These are phyloP conservation scores for Neoscelio sp. DNA, from an alignment of 2,888 invertebrate species.

Conservation along the genomic window DNA sequence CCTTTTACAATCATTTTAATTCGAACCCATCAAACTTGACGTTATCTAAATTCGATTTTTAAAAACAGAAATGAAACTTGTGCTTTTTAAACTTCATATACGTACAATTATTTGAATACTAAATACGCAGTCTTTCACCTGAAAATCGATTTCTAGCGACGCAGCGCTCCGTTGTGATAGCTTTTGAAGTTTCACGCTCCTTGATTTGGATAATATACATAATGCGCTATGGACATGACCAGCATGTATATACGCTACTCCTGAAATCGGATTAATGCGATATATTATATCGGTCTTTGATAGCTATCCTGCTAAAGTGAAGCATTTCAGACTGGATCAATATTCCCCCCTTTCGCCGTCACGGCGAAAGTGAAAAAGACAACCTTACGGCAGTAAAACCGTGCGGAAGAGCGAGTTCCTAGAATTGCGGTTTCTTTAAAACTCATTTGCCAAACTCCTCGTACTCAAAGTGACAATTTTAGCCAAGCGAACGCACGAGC, in stretches of 20 bases:
- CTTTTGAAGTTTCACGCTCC: constrained; percentile 76
- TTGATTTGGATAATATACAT: constrained; percentile 76
- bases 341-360: constrained; percentile 36
- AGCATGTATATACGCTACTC: constrained; percentile 67
- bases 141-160: constrained; percentile 44
- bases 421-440: constrained; percentile 9
- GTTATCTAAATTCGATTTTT: neutral
- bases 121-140: constrained; percentile 31
- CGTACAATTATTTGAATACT: constrained; percentile 43
- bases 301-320: constrained; percentile 70
- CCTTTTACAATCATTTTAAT: constrained; percentile 21
- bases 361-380: constrained; percentile 35
- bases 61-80: constrained; percentile 5
- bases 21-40: neutral
- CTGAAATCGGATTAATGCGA: constrained; percentile 71
- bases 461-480: constrained; percentile 16
- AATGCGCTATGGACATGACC: constrained; percentile 73
- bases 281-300: constrained; percentile 75
- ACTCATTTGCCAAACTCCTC: neutral
- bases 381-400: constrained; percentile 17
- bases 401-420: neutral
- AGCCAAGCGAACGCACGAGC: constrained; percentile 8
- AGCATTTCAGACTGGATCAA: constrained; percentile 68
- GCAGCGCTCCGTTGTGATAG: constrained; percentile 38
- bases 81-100: too few relatives aligned